These are phyloP conservation scores for Teleopsis dalmanni DNA, from an alignment of 1,140 invertebrate species.

Conservation along the genomic window DNA sequence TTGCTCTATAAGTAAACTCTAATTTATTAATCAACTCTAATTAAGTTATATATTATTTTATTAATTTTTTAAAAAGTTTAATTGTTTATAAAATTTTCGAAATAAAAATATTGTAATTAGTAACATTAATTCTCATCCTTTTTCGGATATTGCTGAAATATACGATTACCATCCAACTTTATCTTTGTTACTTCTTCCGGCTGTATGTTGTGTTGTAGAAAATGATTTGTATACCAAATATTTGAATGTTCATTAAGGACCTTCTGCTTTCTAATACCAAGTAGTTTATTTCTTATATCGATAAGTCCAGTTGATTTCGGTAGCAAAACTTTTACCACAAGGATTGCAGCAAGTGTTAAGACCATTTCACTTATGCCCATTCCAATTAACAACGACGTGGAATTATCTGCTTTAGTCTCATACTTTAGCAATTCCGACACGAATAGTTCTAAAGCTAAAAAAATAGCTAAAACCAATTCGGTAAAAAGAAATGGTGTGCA, in stretches of 20 bases:
- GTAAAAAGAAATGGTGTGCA: slow-evolving; percentile 33
- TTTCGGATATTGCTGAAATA: slow-evolving; percentile 34
- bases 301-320: slow-evolving; percentile 26
- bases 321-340: slow-evolving; percentile 24
- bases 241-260: slow-evolving; percentile 17
- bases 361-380: slow-evolving; percentile 19
- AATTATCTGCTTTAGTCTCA: slow-evolving; percentile 17
- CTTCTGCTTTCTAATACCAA: slow-evolving; percentile 21
- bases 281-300: slow-evolving; percentile 31
- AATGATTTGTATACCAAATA: slow-evolving; percentile 36
- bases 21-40: no score
- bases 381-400: slow-evolving; percentile 20
- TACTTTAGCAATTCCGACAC: slow-evolving; percentile 28
- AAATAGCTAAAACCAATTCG: slow-evolving; percentile 23
- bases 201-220: slow-evolving; percentile 31
- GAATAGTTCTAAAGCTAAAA: slow-evolving; percentile 21
- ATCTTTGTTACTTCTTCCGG: slow-evolving; percentile 27
- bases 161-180: slow-evolving; percentile 22
- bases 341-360: slow-evolving; percentile 20
- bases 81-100: no score
- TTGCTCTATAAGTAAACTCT: no score
- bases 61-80: no score
- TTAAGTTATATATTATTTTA: no score
- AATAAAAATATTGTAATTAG: no score
- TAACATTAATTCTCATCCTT: no score